phyloP scores from a whole-genome alignment of 1,140 invertebrate genomes.

The Bombus turneri region DNA sequence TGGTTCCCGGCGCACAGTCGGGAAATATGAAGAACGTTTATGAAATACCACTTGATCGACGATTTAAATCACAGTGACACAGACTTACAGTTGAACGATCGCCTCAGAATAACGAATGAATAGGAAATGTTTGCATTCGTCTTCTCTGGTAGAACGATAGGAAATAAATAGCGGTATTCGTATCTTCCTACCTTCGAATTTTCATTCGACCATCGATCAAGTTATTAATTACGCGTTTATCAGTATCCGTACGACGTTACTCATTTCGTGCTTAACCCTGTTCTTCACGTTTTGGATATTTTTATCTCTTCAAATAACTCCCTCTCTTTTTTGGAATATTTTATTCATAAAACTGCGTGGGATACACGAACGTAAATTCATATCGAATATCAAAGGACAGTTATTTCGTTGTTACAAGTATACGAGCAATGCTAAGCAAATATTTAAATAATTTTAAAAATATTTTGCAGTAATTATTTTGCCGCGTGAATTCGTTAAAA shows the following conservation, averaged over 20 bases:
- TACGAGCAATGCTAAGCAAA: background rate
- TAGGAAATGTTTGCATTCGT: background rate
- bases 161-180: background rate
- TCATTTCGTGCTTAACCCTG: background rate
- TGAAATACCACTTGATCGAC: constrained; percentile 6
- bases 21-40: background rate
- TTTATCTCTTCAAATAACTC: background rate
- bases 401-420: background rate
- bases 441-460: background rate
- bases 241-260: background rate
- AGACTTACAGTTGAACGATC: background rate
- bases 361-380: background rate
- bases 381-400: too few relatives aligned
- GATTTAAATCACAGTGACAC: background rate
- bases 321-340: too few relatives aligned
- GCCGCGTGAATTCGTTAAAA: background rate
- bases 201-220: background rate
- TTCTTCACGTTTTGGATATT: too few relatives aligned
- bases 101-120: background rate
- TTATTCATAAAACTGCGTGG: background rate
- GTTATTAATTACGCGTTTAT: background rate
- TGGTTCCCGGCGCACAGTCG: background rate
- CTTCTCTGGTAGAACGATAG: background rate
- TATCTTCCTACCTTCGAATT: background rate
- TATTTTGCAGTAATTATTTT: background rate